Conservation (phyloP, 2,797 vertebrate genomes). For the Phyllotis vaccarum region DNA sequence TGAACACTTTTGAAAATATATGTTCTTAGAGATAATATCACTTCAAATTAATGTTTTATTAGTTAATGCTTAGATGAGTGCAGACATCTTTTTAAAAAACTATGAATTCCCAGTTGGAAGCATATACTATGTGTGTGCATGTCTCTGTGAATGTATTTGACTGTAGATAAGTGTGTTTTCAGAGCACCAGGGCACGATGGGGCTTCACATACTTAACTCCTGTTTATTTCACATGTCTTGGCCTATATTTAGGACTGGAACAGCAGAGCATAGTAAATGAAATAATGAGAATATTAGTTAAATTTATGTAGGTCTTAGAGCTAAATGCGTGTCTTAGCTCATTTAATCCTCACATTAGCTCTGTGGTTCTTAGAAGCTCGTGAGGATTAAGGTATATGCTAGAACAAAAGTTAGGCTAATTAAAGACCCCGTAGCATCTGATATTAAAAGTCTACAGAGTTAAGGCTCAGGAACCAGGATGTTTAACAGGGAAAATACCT, state of each 20-base stretch:
- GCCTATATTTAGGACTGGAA: constrained; percentile 33
- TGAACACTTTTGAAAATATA: constrained; percentile 60
- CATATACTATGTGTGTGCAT: neutral
- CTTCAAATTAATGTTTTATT: constrained; percentile 57
- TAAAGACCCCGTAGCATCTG: constrained; percentile 35
- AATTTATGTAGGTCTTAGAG: constrained; percentile 56
- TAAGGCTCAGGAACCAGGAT: constrained; percentile 32
- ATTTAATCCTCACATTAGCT: constrained; percentile 70
- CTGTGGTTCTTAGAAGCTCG: constrained; percentile 60
- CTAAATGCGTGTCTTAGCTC: constrained; percentile 69
- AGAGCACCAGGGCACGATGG: constrained; percentile 25
- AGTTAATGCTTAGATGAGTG: constrained; percentile 44
- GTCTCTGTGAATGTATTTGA: neutral
- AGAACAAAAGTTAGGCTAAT: constrained; percentile 68
- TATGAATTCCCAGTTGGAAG: constrained; percentile 35
- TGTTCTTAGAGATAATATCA: constrained; percentile 39
- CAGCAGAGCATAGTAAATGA: constrained; percentile 41
- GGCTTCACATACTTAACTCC: neutral
- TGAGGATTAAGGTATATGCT: constrained; percentile 54
- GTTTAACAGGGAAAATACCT: neutral
- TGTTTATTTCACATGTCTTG: constrained; percentile 46
- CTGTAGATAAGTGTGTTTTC: neutral
- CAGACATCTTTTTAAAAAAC: constrained; percentile 47
- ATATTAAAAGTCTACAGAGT: constrained; percentile 50
- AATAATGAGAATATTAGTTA: constrained; percentile 56